Percentiles rank a stretch among this genome's conserved stretches.
phyloP scores from a whole-genome alignment of 1,140 invertebrate species.

The Cydia amplana region DNA sequence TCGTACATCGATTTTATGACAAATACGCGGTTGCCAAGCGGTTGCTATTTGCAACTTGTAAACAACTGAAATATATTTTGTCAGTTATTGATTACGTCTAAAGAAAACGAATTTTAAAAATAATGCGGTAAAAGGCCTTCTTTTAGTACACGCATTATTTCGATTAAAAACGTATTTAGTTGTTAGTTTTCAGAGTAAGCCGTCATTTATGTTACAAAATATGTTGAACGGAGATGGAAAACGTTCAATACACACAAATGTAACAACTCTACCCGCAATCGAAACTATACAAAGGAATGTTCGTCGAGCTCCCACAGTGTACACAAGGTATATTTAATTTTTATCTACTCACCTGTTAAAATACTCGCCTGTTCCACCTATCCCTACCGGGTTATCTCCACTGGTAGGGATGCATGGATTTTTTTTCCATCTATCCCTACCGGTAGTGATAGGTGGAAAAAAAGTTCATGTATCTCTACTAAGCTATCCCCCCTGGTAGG shows the following conservation, averaged over 20 bases:
- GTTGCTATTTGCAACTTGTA: constrained; percentile 21
- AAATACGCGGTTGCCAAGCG: background rate
- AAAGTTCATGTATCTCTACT: no score
- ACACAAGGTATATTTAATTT: constrained; percentile 49
- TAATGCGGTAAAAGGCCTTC: background rate
- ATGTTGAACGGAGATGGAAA: constrained; percentile 47
- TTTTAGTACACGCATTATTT: background rate
- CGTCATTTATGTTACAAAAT: background rate
- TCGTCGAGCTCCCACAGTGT: constrained; percentile 52
- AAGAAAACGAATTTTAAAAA: background rate
- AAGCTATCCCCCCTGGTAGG: no score
- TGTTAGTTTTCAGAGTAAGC: background rate
- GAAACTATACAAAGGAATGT: constrained; percentile 68
- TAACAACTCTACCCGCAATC: constrained; percentile 60
- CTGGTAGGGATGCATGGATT: no score
- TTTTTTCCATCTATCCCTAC: no score
- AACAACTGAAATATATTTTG: constrained; percentile 7
- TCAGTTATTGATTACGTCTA: background rate
- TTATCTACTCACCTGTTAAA: constrained; percentile 6
- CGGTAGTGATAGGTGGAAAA: no score
- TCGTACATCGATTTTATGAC: background rate
- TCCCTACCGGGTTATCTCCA: no score
- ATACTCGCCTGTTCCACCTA: no score
- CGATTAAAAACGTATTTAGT: background rate
- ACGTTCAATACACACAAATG: constrained; percentile 39